These are phyloP conservation scores for Trematomus loennbergii DNA, from an alignment of 2,113 vertebrate genomes.

Conservation along the genomic window DNA sequence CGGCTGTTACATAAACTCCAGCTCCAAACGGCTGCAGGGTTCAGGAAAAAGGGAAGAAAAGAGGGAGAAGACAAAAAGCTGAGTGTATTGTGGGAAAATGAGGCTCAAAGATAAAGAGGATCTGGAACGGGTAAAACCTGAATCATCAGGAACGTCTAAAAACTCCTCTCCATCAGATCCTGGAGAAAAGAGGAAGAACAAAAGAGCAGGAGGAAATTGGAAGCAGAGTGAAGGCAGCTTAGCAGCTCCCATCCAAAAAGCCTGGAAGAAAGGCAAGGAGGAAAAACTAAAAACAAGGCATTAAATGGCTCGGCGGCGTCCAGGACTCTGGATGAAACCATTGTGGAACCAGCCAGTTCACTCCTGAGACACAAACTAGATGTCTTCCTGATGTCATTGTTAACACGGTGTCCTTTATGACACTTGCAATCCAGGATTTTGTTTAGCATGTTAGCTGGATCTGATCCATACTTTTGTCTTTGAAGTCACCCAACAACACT, in stretches of 20 bases:
- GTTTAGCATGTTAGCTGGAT: slow-evolving; percentile 40
- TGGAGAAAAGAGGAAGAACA: slow-evolving; percentile 64
- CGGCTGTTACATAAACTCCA: slow-evolving; percentile 67
- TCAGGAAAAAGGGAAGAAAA: slow-evolving; percentile 45
- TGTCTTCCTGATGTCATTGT: slow-evolving; percentile 55
- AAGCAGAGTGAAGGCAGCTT: slow-evolving; percentile 72
- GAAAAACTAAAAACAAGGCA: slow-evolving; percentile 71
- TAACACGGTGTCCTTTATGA: slow-evolving; percentile 43
- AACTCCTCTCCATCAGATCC: slow-evolving; percentile 65
- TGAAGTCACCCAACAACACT: slow-evolving; percentile 24
- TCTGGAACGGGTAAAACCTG: slow-evolving; percentile 65
- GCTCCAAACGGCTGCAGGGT: slow-evolving; percentile 39
- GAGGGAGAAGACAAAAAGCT: slow-evolving; percentile 38
- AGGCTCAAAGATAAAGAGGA: slow-evolving; percentile 55
- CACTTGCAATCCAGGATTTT: slow-evolving; percentile 41
- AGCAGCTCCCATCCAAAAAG: slow-evolving; percentile 67
- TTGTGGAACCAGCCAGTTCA: slow-evolving; percentile 47
- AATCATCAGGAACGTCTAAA: slow-evolving; percentile 57
- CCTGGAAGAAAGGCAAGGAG: slow-evolving; percentile 61
- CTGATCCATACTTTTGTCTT: slow-evolving; percentile 35
- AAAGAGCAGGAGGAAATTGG: slow-evolving; percentile 76
- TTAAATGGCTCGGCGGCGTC: slow-evolving; percentile 56
- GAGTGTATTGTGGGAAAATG: slow-evolving; percentile 56
- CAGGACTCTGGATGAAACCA: slow-evolving; percentile 45
- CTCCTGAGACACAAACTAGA: slow-evolving; percentile 49